Evolutionary conservation across 2,797 vertebrate genomes (phyloP).

Genomic region (Distichodus sexfasciatus): DNA sequence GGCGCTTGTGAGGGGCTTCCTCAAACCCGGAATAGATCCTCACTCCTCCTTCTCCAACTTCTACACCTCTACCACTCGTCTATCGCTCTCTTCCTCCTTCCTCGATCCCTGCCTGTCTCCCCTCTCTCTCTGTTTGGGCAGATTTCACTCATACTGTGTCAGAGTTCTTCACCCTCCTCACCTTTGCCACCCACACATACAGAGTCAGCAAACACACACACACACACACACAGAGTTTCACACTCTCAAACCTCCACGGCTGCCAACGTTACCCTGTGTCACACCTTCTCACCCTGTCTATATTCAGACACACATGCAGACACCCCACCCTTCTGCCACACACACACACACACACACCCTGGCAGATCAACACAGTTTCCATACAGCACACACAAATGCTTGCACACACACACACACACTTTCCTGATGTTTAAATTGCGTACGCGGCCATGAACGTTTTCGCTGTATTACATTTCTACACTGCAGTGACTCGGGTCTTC

Average conservation of each 20-base stretch:
- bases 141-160: neutral
- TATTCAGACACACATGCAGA: neutral
- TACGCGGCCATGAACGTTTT: neutral
- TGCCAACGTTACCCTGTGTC: neutral
- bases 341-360: neutral
- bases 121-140: neutral
- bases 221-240: neutral
- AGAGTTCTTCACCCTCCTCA: neutral
- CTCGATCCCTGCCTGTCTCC: too few relatives aligned
- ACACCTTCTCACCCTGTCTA: neutral
- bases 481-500: slow-evolving; percentile 12
- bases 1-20: slow-evolving; percentile 28
- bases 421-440: neutral
- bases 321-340: neutral
- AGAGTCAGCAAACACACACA: slow-evolving; percentile 8
- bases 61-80: neutral
- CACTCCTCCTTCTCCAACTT: slow-evolving; percentile 12
- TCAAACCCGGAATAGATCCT: slow-evolving; percentile 29
- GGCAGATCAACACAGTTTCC: neutral
- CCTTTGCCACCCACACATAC: slow-evolving; percentile 16
- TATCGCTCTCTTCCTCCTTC: slow-evolving; percentile 7
- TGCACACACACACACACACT: neutral
- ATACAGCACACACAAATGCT: neutral
- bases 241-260: neutral
- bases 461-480: slow-evolving; percentile 1